Percentiles rank a stretch among this genome's conserved stretches.
phyloP scores from a whole-genome alignment of 2,797 vertebrate genomes.

The Vipera ursinii region DNA sequence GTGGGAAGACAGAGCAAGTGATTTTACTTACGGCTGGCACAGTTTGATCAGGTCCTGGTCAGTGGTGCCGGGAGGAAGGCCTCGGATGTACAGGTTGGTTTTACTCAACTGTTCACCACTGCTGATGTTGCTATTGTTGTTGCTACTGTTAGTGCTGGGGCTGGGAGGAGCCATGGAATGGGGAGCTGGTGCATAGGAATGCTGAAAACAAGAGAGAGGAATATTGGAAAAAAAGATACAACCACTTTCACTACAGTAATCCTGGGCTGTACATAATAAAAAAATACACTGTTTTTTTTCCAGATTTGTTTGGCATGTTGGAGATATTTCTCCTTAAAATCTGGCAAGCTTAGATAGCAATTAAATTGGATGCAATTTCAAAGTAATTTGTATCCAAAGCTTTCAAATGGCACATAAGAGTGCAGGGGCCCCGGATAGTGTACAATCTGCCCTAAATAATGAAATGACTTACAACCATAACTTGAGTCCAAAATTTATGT shows the following conservation, averaged over 20 bases:
- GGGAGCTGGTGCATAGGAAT: slow-evolving; percentile 97
- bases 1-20: background rate
- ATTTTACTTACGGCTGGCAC: slow-evolving; percentile 92
- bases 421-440: background rate
- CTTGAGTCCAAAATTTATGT: background rate
- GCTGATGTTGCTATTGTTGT: slow-evolving; percentile 93
- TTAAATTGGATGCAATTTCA: background rate
- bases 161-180: slow-evolving; percentile 98
- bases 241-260: background rate
- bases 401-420: background rate
- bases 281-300: background rate
- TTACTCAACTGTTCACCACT: slow-evolving; percentile 95
- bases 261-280: background rate
- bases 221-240: slow-evolving; percentile 55
- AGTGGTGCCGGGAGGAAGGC: slow-evolving; percentile 94
- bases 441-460: background rate
- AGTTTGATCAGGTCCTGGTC: slow-evolving; percentile 99
- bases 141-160: slow-evolving; percentile 89
- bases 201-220: slow-evolving; percentile 75
- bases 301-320: background rate
- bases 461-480: background rate
- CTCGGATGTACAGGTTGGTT: slow-evolving; percentile 98
- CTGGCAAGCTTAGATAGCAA: background rate
- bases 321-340: background rate
- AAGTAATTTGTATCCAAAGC: background rate